phyloP scores from a whole-genome alignment of 2,888 invertebrate species.

The Neocrepidodera transversa region DNA sequence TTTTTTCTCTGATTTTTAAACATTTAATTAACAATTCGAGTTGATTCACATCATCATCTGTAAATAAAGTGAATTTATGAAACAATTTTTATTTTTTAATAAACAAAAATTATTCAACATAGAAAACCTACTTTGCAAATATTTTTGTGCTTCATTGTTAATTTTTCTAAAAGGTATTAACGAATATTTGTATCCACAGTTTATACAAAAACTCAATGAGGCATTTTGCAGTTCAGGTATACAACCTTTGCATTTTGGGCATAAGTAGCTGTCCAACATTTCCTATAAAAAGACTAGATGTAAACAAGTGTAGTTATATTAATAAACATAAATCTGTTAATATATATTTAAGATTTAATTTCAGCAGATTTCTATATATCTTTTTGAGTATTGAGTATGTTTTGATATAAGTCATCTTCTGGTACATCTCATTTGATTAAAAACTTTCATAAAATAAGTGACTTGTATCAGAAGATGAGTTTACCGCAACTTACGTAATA shows the following conservation, averaged over 20 bases:
- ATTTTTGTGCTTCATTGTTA: slow-evolving; percentile 52
- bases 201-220: slow-evolving; percentile 52
- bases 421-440: too few relatives aligned
- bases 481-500: too few relatives aligned
- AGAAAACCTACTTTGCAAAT: slow-evolving; percentile 48
- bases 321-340: too few relatives aligned
- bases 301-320: too few relatives aligned
- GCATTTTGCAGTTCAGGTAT: slow-evolving; percentile 50
- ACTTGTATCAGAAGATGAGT: too few relatives aligned
- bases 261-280: slow-evolving; percentile 57
- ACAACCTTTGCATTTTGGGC: slow-evolving; percentile 57
- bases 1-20: slow-evolving; percentile 59
- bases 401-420: too few relatives aligned
- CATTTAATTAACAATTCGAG: slow-evolving; percentile 59
- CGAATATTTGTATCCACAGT: slow-evolving; percentile 48
- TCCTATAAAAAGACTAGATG: slow-evolving; percentile 56
- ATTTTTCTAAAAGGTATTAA: slow-evolving; percentile 48
- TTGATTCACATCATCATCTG: slow-evolving; percentile 47
- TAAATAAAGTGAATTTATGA: slow-evolving; percentile 11
- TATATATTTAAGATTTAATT: too few relatives aligned
- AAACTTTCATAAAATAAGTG: too few relatives aligned
- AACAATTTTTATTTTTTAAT: neutral
- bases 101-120: slow-evolving; percentile 1
- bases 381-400: too few relatives aligned
- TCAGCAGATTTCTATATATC: too few relatives aligned